phyloP scores from a whole-genome alignment of 2,113 vertebrate genomes.

The Ifrita kowaldi region DNA sequence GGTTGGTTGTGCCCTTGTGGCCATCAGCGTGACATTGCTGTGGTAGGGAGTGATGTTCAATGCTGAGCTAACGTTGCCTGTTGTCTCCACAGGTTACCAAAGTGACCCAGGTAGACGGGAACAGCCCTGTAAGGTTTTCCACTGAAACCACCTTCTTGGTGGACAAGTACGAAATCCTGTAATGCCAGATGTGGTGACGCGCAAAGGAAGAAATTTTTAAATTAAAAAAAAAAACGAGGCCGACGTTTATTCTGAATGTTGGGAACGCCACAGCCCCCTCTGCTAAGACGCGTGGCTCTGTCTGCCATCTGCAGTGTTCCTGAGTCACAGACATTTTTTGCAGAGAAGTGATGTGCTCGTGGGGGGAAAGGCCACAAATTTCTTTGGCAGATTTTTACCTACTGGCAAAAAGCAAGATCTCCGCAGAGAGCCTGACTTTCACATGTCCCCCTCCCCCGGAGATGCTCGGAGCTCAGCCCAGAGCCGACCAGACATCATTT shows the following conservation, averaged over 20 bases:
- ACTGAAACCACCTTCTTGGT: slow-evolving; percentile 92
- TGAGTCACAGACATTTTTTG: slow-evolving; percentile 59
- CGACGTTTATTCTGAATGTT: slow-evolving; percentile 62
- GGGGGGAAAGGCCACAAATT: slow-evolving; percentile 65
- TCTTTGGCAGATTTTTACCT: slow-evolving; percentile 59
- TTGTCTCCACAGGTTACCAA: slow-evolving; percentile 85
- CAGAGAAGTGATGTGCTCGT: slow-evolving; percentile 38
- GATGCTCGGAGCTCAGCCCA: not conserved
- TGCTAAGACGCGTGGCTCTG: slow-evolving; percentile 6
- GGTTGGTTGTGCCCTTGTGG: rapidly evolving
- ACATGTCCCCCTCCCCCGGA: not conserved
- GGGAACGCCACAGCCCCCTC: slow-evolving; percentile 62
- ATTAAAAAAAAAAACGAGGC: slow-evolving; percentile 44
- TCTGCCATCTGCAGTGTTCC: slow-evolving; percentile 3
- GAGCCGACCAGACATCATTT: not conserved
- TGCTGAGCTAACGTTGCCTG: not conserved
- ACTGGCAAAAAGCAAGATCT: slow-evolving; percentile 20
- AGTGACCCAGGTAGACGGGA: slow-evolving; percentile 89
- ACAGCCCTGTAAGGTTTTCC: slow-evolving; percentile 88
- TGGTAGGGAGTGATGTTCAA: rapidly evolving
- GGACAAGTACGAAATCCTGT: slow-evolving; percentile 98
- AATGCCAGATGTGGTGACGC: slow-evolving; percentile 28
- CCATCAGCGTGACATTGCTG: rapidly evolving
- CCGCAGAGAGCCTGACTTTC: not conserved
- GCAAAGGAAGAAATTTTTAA: slow-evolving; percentile 54